phyloP scores from a whole-genome alignment of 2,113 vertebrate species.

The Heteronetta atricapilla region DNA sequence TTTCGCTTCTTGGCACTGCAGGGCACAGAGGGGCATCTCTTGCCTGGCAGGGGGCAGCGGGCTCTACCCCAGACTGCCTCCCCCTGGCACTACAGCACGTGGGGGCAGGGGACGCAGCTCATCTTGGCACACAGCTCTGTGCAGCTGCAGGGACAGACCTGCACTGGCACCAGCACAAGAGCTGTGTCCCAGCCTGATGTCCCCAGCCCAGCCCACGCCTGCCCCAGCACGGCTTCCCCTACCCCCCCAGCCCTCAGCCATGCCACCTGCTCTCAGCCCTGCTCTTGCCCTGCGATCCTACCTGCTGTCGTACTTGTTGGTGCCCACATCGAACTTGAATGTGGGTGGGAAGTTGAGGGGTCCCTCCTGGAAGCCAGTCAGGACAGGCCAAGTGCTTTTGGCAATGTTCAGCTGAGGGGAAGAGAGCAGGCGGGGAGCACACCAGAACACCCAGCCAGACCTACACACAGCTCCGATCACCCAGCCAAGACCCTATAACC shows the following conservation, averaged over 20 bases:
- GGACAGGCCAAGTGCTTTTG: slow-evolving; percentile 89
- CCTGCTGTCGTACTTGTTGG: slow-evolving; percentile 97
- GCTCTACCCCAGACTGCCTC: neutral
- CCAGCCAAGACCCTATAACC: neutral
- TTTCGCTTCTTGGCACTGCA: slow-evolving; percentile 93
- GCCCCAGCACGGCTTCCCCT: neutral
- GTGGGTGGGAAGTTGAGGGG: slow-evolving; percentile 93
- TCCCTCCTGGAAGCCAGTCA: slow-evolving; percentile 93
- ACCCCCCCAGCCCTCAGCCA: neutral
- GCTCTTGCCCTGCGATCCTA: slow-evolving; percentile 44
- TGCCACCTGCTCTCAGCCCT: neutral
- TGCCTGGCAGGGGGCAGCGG: neutral
- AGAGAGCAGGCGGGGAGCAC: neutral
- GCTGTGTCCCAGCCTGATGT: neutral
- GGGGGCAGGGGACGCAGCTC: rapidly evolving
- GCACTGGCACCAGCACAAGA: neutral
- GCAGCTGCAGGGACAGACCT: neutral
- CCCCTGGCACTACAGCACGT: rapidly evolving
- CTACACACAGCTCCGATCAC: rapidly evolving
- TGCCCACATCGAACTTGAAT: slow-evolving; percentile 98
- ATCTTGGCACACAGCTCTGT: neutral
- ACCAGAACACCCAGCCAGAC: neutral
- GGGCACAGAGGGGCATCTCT: slow-evolving; percentile 21
- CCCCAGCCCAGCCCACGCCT: rapidly evolving
- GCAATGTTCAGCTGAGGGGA: slow-evolving; percentile 91